phyloP scores from a whole-genome alignment of 2,888 invertebrate genomes.

The Athripsodes cinereus region DNA sequence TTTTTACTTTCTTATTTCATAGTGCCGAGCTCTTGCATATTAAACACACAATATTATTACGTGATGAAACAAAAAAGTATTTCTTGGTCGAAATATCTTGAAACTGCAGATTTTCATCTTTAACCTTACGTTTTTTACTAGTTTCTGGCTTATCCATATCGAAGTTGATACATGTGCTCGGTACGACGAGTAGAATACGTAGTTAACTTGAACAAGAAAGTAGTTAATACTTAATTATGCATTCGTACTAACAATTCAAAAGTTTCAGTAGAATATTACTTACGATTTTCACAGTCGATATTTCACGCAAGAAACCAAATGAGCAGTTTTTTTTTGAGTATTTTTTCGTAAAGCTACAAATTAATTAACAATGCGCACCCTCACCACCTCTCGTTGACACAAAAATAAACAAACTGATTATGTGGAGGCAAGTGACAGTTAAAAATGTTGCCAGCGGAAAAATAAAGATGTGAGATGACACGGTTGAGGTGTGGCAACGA shows the following conservation, averaged over 20 bases:
- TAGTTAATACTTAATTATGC: too few species aligned
- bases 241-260: background rate
- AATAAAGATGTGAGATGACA: too few species aligned
- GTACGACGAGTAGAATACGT: too few species aligned
- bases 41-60: background rate
- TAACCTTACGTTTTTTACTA: conserved; percentile 5
- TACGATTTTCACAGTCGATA: background rate
- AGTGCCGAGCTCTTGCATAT: conserved; percentile 1
- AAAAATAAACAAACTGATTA: background rate
- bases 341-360: background rate
- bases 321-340: background rate
- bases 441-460: too few species aligned
- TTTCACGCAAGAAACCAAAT: background rate
- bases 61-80: conserved; percentile 1
- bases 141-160: background rate
- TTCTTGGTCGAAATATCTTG: background rate
- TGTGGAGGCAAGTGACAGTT: too few species aligned
- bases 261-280: background rate
- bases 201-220: too few species aligned
- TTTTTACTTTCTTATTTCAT: conserved; percentile 2
- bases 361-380: background rate
- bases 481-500: too few species aligned
- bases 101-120: conserved; percentile 4
- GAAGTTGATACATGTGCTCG: too few species aligned
- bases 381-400: background rate